Percentiles rank a stretch among this genome's conserved stretches.
These are phyloP conservation scores for Pherbina coryleti DNA, from an alignment of 2,888 invertebrate species.

Conservation along the genomic window DNA sequence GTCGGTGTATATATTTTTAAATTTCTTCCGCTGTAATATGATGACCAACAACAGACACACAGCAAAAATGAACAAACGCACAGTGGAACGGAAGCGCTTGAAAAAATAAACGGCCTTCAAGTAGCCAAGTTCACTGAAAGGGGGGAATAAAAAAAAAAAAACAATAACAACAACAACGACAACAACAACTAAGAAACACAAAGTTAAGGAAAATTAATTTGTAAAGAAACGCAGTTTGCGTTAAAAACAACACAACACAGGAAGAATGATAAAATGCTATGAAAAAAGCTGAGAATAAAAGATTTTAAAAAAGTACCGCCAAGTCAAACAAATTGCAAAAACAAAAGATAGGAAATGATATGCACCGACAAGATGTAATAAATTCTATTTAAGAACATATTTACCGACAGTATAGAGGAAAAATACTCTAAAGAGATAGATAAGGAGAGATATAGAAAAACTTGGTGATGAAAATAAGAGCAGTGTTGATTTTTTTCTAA, in stretches of 20 bases:
- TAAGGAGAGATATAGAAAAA: no score
- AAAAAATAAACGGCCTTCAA: background rate
- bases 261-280: background rate
- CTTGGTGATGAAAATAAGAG: no score
- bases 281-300: background rate
- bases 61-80: background rate
- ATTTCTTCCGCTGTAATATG: background rate
- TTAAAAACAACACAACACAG: background rate
- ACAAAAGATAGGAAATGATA: constrained; percentile 26
- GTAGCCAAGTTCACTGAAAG: no score
- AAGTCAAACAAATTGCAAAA: constrained; percentile 37
- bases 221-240: background rate
- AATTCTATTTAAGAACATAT: constrained; percentile 10
- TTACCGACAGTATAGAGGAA: background rate
- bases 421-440: no score
- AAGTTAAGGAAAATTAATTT: constrained; percentile 12
- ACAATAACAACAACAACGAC: background rate
- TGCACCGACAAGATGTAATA: background rate
- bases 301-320: no score
- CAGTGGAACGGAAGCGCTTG: background rate
- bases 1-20: background rate
- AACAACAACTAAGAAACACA: background rate
- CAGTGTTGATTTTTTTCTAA: no score
- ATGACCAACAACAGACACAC: background rate
- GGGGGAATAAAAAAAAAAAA: constrained; percentile 3